Percentiles rank a stretch among this genome's conserved stretches.
These are phyloP conservation scores for Microtus richardsoni DNA, from an alignment of 2,113 vertebrate genomes.

Conservation along the genomic window DNA sequence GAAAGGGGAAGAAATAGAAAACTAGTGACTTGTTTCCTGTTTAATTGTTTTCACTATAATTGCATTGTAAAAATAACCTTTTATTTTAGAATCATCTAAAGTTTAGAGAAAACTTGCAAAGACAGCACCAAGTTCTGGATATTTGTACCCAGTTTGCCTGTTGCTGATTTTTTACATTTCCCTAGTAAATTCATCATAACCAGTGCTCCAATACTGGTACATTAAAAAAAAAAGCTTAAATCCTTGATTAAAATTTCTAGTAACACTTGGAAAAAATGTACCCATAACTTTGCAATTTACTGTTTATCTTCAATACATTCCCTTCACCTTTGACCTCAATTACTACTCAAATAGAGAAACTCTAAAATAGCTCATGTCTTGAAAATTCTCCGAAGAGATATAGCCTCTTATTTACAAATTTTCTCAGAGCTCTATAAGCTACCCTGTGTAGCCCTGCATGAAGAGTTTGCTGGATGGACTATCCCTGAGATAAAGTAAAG, in stretches of 20 bases:
- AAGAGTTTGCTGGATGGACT: not conserved
- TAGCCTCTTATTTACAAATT: constrained; percentile 24
- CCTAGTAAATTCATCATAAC: not conserved
- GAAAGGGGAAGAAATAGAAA: not conserved
- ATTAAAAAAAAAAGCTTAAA: not conserved
- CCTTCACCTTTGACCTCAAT: not conserved
- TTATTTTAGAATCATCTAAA: not conserved
- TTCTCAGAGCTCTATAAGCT: constrained; percentile 16
- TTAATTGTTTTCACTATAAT: not conserved
- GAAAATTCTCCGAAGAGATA: not conserved
- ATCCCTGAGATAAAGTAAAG: constrained; percentile 1
- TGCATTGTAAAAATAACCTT: not conserved
- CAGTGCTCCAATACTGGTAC: not conserved
- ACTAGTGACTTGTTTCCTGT: not conserved
- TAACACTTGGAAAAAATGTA: not conserved
- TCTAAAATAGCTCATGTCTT: constrained; percentile 30
- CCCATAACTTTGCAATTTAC: not conserved
- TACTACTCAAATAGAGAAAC: constrained; percentile 36
- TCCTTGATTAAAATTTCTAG: not conserved
- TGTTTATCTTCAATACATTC: not conserved
- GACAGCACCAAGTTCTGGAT: not conserved
- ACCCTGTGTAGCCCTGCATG: not conserved
- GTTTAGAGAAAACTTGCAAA: not conserved
- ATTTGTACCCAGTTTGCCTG: not conserved
- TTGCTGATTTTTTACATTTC: not conserved